Base-by-base conservation (phyloP, 2,797 vertebrate genomes). In the Masticophis lateralis region DNA sequence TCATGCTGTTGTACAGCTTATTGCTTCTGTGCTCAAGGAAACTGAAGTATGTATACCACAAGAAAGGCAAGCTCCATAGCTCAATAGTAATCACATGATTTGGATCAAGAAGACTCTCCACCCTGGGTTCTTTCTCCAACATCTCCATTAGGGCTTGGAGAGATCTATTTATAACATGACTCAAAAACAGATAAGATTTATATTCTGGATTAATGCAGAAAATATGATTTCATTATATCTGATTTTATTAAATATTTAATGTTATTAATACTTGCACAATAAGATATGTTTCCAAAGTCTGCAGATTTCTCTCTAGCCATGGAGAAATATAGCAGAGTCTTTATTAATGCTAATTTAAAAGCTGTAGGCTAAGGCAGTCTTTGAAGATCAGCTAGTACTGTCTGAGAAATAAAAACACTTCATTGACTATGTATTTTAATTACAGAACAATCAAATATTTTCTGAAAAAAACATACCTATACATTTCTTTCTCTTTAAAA, bases 291-390 rank as follows among this genome's bases (percentile, higher is more conserved):
- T 96, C 94, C 96, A 96, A 96, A 96, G 96, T 91, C 97, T 97
- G 97, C 97, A 96, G 88, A 96, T 96, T 96, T 96, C 97, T 97
- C 97, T 96, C 95, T 96, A 95, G 95, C 92, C 87, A 37, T 94
- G 90, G 96, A 97, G 96, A 97, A 96, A 95, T 95, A 96, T 47
- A 88, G 96, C 97, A 97, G 97, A 96, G 95, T 95, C 95, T 96
- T 95, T 96, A 96, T 97, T 97, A 97, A 97, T 97, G 97, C 97
- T 97, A 95, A 93, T 96, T 94, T 96, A 95, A 95, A 97, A 97
- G 96, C 96, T 94, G 94, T 94, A 97, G 97, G 96, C 94, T 95
- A 94, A 93, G 86, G 60, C 93, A 3, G 93, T 96, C 97, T 96
- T 93, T 74, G 92, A 20, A 92, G 69, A 59, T 92, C 93, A 96